A percentile compares a stretch with the other conserved stretches of the same genome.
Conservation (phyloP, 2,888 invertebrate genomes). For the Calameuta filiformis region DNA sequence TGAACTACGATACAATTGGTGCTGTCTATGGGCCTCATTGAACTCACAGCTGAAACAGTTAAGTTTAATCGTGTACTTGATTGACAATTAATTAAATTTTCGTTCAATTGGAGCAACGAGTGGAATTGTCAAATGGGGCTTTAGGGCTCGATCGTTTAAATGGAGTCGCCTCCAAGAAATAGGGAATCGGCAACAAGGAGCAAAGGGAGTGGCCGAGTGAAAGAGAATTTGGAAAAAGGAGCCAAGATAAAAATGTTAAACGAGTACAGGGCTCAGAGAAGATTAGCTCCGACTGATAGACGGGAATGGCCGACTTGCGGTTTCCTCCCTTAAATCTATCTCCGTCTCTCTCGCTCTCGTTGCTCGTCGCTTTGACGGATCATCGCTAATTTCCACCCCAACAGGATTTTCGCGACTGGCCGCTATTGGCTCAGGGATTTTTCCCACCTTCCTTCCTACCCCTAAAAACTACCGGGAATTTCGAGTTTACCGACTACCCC, state of each 20-base stretch:
- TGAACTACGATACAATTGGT: slow-evolving; percentile 91
- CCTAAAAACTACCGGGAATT: neutral
- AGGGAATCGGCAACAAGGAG: neutral
- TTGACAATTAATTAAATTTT: neutral
- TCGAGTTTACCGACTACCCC: neutral
- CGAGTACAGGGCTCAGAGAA: slow-evolving; percentile 25
- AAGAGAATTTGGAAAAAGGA: slow-evolving; percentile 28
- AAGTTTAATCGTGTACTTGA: slow-evolving; percentile 22
- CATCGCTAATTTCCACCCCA: slow-evolving; percentile 23
- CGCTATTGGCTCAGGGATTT: slow-evolving; percentile 5
- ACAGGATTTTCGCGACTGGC: slow-evolving; percentile 15
- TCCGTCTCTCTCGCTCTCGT: neutral
- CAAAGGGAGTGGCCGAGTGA: neutral
- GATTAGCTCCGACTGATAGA: slow-evolving; percentile 34
- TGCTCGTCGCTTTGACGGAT: slow-evolving; percentile 14
- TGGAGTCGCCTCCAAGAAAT: accelerated
- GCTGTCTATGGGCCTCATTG: slow-evolving; percentile 90
- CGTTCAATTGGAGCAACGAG: neutral
- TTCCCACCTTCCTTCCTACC: neutral
- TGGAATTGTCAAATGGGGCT: neutral
- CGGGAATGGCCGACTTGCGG: slow-evolving; percentile 18
- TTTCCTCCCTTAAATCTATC: neutral
- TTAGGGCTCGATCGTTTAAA: neutral
- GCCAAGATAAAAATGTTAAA: slow-evolving; percentile 31
- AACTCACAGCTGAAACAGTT: slow-evolving; percentile 84